Evolutionary conservation across 1,140 invertebrate genomes (phyloP).

Genomic region (Macrosteles quadrilineatus): DNA sequence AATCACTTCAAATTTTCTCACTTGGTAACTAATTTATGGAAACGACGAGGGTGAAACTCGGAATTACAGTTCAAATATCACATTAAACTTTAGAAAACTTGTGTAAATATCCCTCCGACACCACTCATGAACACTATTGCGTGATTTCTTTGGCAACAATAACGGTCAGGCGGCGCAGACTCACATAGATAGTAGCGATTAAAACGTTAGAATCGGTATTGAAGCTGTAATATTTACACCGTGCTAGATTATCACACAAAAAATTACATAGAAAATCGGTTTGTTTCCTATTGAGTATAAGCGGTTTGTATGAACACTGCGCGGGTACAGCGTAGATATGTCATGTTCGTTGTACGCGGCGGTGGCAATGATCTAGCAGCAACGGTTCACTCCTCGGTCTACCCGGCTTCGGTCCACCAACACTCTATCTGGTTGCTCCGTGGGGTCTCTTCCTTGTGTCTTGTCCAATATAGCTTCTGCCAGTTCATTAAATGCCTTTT

Average conservation of each 20-base stretch:
- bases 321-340: slow-evolving; percentile 1
- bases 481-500: slow-evolving; percentile 94
- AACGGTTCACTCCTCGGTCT: slow-evolving; percentile 38
- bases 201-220: not conserved
- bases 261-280: slow-evolving; percentile 14
- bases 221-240: not conserved
- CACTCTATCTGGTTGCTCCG: slow-evolving; percentile 67
- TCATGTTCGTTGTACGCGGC: slow-evolving; percentile 14
- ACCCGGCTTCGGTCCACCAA: slow-evolving; percentile 46
- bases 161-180: not conserved
- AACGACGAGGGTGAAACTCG: no score
- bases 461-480: slow-evolving; percentile 95
- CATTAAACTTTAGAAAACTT: no score
- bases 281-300: not conserved
- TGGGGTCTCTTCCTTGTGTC: slow-evolving; percentile 65
- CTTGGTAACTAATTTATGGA: no score
- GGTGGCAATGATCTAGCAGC: slow-evolving; percentile 38
- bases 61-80: no score
- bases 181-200: not conserved
- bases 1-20: no score
- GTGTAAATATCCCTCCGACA: no score
- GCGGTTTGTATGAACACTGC: not conserved
- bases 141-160: slow-evolving; percentile 1
- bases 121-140: not conserved
- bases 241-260: not conserved